Conservation (phyloP, 1,140 invertebrate genomes). For the Eurytemora carolleeae region DNA sequence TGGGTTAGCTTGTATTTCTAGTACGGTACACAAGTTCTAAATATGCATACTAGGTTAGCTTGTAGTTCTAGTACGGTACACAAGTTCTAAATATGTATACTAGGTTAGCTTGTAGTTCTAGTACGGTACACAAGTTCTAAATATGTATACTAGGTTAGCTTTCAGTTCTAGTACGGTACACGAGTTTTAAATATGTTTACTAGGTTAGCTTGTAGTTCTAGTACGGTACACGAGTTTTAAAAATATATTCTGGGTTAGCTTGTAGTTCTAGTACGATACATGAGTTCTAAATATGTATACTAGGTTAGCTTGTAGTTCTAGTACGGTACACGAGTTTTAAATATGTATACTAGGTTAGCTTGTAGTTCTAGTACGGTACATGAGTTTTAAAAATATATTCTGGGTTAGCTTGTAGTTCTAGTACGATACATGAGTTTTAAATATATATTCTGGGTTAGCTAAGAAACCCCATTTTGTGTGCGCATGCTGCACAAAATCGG, state of each 20-base stretch:
- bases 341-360: neutral
- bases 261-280: neutral
- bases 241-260: slow-evolving; percentile 17
- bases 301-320: too few species aligned
- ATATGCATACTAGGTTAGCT: neutral
- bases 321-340: too few species aligned
- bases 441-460: neutral
- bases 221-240: slow-evolving; percentile 53
- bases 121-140: too few species aligned
- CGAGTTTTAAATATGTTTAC: slow-evolving; percentile 27
- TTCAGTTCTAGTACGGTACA: neutral
- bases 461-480: neutral
- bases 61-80: neutral
- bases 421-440: neutral
- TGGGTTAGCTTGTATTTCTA: neutral
- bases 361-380: neutral
- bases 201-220: slow-evolving; percentile 77
- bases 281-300: too few species aligned
- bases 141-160: neutral
- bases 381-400: slow-evolving; percentile 28
- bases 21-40: slow-evolving; percentile 27
- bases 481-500: neutral
- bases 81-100: too few species aligned
- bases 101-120: too few species aligned
- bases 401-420: neutral